Evolutionary conservation across 2,888 invertebrate species (phyloP).

Genomic region (Agrochola litura): DNA sequence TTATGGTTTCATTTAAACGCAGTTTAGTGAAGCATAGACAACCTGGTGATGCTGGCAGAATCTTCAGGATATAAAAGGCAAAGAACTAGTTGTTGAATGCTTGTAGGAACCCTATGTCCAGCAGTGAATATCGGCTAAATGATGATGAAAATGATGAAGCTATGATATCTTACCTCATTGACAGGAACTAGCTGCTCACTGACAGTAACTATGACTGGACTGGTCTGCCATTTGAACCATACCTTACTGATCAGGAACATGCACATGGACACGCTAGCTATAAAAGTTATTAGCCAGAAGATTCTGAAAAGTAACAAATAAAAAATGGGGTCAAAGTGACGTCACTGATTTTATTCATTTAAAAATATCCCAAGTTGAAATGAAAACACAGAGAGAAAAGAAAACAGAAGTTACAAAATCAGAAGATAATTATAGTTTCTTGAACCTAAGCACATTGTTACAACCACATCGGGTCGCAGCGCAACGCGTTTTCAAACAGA

Average conservation of each 20-base stretch:
- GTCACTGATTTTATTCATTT: not conserved
- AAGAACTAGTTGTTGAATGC: not conserved
- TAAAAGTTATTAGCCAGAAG: slow-evolving; percentile 74
- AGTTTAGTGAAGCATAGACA: not conserved
- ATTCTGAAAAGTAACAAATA: slow-evolving; percentile 63
- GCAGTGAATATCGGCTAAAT: not conserved
- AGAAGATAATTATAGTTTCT: too few species aligned
- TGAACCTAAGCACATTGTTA: too few species aligned
- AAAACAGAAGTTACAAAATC: not conserved
- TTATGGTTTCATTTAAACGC: not conserved
- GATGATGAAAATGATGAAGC: not conserved
- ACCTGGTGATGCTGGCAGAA: not conserved
- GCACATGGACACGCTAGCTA: slow-evolving; percentile 71
- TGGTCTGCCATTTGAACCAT: slow-evolving; percentile 75
- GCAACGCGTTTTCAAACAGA: too few species aligned
- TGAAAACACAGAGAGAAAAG: not conserved
- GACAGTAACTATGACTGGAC: slow-evolving; percentile 79
- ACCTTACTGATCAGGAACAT: slow-evolving; percentile 71
- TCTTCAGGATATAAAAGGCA: not conserved
- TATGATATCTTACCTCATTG: slow-evolving; percentile 64
- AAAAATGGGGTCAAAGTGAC: not conserved
- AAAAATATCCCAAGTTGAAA: not conserved
- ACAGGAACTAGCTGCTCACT: slow-evolving; percentile 73
- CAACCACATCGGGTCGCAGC: too few species aligned
- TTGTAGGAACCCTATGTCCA: too few species aligned